These are phyloP conservation scores for Gasterosteus nipponicus DNA, from an alignment of 2,113 vertebrate genomes.

Conservation along the genomic window DNA sequence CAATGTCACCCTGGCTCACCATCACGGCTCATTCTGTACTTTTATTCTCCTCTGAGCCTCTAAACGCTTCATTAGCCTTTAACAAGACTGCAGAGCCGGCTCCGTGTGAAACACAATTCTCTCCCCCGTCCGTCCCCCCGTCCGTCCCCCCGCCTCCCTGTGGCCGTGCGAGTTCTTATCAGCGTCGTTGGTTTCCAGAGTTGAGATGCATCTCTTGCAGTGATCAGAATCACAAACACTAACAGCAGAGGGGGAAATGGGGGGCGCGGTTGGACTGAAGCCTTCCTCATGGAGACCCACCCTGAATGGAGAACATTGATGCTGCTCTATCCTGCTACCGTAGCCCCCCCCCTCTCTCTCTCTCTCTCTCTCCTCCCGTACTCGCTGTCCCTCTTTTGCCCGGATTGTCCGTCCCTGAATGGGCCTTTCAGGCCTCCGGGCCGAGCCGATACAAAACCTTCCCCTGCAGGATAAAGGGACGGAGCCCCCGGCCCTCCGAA, in stretches of 20 bases:
- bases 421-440: slow-evolving; percentile 75
- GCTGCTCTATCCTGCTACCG: slow-evolving; percentile 57
- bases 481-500: slow-evolving; percentile 51
- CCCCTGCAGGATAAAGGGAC: slow-evolving; percentile 68
- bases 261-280: slow-evolving; percentile 67
- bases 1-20: slow-evolving; percentile 75
- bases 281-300: slow-evolving; percentile 70
- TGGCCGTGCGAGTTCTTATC: slow-evolving; percentile 6
- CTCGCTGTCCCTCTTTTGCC: slow-evolving; percentile 57
- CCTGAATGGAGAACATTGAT: slow-evolving; percentile 81
- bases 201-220: not conserved
- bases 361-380: slow-evolving; percentile 51
- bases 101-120: slow-evolving; percentile 26
- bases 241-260: slow-evolving; percentile 50
- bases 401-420: slow-evolving; percentile 80
- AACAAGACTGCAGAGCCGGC: slow-evolving; percentile 68
- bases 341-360: slow-evolving; percentile 39
- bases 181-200: not conserved
- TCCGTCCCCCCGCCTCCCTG: not conserved
- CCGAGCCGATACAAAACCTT: slow-evolving; percentile 72
- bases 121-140: too few species aligned
- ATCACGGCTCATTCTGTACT: slow-evolving; percentile 69
- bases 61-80: slow-evolving; percentile 78
- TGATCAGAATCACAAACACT: not conserved
- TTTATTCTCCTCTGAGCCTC: slow-evolving; percentile 63